phyloP scores from a whole-genome alignment of 2,113 vertebrate genomes.

The Melanostigma gelatinosum region DNA sequence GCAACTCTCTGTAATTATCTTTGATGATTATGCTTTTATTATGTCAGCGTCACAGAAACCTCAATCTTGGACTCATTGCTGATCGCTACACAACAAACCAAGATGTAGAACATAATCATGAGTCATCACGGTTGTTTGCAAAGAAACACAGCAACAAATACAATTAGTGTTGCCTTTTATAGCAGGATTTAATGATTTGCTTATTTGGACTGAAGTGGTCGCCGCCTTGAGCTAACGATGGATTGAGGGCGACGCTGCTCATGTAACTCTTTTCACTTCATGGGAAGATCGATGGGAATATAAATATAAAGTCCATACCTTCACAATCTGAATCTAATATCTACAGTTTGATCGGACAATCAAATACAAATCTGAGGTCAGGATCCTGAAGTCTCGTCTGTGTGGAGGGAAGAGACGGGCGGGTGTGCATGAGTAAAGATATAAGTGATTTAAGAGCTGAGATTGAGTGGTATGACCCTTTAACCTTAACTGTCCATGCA shows the following conservation, averaged over 20 bases:
- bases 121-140: constrained; percentile 7
- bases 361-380: background rate
- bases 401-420: constrained; percentile 10
- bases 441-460: constrained; percentile 44
- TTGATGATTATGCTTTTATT: constrained; percentile 24
- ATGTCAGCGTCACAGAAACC: constrained; percentile 1
- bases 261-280: background rate
- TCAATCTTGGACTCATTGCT: constrained; percentile 9
- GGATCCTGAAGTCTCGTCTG: background rate
- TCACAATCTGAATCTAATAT: background rate
- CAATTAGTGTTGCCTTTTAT: background rate
- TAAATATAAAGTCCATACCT: background rate
- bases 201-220: background rate
- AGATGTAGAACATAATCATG: constrained; percentile 11
- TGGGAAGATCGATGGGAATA: background rate
- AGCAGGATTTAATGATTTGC: constrained; percentile 21
- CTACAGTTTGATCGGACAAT: background rate
- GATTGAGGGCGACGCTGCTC: background rate
- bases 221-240: background rate
- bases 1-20: constrained; percentile 17
- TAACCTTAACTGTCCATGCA: constrained; percentile 46
- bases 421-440: constrained; percentile 9
- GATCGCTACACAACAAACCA: background rate
- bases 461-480: constrained; percentile 64
- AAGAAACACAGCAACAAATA: constrained; percentile 5